Conservation (phyloP, 2,888 invertebrate species). For the Meghimatium bilineatum region DNA sequence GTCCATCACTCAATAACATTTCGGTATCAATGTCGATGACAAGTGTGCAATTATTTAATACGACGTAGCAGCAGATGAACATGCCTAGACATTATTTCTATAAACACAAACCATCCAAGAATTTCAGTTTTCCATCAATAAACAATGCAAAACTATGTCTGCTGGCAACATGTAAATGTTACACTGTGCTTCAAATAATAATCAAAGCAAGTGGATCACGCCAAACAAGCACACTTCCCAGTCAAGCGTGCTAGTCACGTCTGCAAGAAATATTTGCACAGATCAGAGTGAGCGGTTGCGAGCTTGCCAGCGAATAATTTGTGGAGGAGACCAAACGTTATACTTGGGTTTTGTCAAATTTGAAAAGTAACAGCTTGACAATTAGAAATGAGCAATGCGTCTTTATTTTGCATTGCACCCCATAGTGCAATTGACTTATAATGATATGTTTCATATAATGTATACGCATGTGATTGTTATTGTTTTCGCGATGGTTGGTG, state of each 20-base stretch:
- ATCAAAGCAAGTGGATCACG: neutral
- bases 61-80: too few relatives aligned
- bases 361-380: neutral
- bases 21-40: neutral
- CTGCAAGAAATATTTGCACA: neutral
- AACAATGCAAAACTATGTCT: neutral
- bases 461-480: too few relatives aligned
- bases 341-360: neutral
- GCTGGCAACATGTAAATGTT: neutral
- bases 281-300: conserved; percentile 3
- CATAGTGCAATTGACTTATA: too few relatives aligned
- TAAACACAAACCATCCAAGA: neutral
- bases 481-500: too few relatives aligned
- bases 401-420: too few relatives aligned
- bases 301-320: neutral
- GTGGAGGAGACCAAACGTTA: neutral
- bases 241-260: neutral
- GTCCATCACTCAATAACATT: neutral
- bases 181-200: neutral
- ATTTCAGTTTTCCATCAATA: neutral
- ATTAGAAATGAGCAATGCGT: neutral
- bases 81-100: too few relatives aligned
- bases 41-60: too few relatives aligned
- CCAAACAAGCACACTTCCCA: neutral
- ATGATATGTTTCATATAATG: too few relatives aligned